A percentile compares a stretch with the other conserved stretches of the same genome.
Conservation (phyloP, 2,113 vertebrate genomes). For the Montifringilla adamsi region DNA sequence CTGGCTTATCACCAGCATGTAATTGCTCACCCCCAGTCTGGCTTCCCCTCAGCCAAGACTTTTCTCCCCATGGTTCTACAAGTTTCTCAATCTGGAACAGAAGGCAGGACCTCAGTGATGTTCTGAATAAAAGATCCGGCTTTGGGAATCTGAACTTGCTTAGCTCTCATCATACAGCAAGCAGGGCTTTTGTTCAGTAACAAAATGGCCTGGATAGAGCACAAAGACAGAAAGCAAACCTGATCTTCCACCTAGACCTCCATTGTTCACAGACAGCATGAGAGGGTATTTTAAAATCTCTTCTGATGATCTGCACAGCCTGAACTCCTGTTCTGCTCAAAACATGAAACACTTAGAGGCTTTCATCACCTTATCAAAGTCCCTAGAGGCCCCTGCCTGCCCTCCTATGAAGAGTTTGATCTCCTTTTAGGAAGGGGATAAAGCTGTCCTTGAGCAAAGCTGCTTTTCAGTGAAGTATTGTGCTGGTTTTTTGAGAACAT, state of each 20-base stretch:
- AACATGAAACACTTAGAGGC: not conserved
- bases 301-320: not conserved
- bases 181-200: not conserved
- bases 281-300: conserved; percentile 22
- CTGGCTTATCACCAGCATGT: not conserved
- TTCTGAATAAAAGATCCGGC: not conserved
- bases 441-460: conserved; percentile 27
- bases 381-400: not conserved
- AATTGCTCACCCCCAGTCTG: not conserved
- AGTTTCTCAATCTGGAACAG: not conserved
- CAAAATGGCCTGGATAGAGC: not conserved
- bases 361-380: conserved; percentile 45
- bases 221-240: not conserved
- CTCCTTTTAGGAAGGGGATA: conserved; percentile 20
- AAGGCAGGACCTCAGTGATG: not conserved
- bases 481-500: not conserved
- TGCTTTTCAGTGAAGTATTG: conserved; percentile 12
- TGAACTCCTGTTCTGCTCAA: conserved; percentile 7
- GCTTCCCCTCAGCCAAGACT: not conserved
- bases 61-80: not conserved
- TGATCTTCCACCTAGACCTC: not conserved
- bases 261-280: conserved; percentile 40
- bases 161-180: not conserved
- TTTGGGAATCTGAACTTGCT: not conserved
- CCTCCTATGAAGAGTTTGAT: conserved; percentile 16